Base-by-base conservation (phyloP, 92 coral and sea anemone species). In the Pocillopora grandis region DNA sequence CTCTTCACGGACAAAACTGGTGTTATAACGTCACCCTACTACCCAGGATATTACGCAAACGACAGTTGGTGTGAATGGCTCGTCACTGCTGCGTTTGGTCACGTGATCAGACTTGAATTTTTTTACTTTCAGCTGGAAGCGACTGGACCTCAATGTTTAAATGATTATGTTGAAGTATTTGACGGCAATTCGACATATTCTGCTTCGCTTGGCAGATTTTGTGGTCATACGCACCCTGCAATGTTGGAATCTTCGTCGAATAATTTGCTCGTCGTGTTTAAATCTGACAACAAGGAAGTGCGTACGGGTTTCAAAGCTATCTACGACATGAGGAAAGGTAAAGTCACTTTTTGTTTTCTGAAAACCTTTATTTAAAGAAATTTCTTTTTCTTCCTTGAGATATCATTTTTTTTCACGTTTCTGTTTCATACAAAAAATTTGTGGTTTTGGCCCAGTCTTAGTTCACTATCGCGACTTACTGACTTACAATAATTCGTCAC, bases 41-140 rank as follows among this genome's bases (percentile, higher is more conserved):
- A 94, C 58, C 98, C 98, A 5, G 91, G 92, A 62, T 84, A 84
- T 57, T 91, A 89, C 81, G 57, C 80, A 31, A 87, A 80, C 70
- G 75, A 92, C 76, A 83, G 78, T 20, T 65, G 80, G 42, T 92
- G 90, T 73, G 62, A 13, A n/a, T 82, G 86, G 77, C 68, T 20
- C 2, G 13, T 82, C 9, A 57, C 57, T 5, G 86, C 59, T 58
- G 70, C 86, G 2, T 1, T 12, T 2, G 66, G 70, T 59, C 77
- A 58, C 21, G 78, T 69, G 67, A 82, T 82, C 77, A 69, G 86
- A 49, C 66, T 82, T 35, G 23, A 52, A 3, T 70, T 82, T 58
- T 21, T 59, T 1, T 62, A 57, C 23, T 82, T 72, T 71, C 35
- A 57, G 5, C 33, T 82, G 69, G 86, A 82, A 42, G 49, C 49